phyloP scores from a whole-genome alignment of 2,888 invertebrate genomes.

The Creontiades dilutus region DNA sequence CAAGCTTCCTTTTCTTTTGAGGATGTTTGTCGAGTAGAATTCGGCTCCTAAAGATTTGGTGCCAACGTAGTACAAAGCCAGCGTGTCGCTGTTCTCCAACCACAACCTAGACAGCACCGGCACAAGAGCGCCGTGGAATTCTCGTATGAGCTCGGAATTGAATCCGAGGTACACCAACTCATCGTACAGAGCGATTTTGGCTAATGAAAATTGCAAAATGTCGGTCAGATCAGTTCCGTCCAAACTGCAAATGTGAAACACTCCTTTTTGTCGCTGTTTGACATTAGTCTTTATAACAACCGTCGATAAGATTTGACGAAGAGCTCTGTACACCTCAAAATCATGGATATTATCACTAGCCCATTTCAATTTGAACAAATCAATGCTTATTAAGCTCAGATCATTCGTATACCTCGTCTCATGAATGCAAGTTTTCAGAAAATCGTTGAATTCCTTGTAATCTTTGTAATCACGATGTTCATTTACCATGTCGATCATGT shows the following conservation, averaged over 20 bases:
- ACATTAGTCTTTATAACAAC: background rate
- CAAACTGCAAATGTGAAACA: constrained; percentile 28
- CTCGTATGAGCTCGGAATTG: background rate
- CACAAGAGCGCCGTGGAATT: background rate
- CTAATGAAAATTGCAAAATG: constrained; percentile 3
- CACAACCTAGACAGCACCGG: background rate
- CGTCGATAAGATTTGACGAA: background rate
- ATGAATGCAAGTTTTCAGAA: background rate
- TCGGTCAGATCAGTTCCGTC: constrained; percentile 13
- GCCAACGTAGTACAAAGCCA: constrained; percentile 5
- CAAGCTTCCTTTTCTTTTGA: background rate
- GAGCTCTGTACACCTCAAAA: constrained; percentile 19
- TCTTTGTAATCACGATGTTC: background rate
- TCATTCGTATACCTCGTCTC: background rate
- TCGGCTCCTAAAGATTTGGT: constrained; percentile 2
- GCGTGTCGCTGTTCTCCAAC: background rate
- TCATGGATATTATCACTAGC: background rate
- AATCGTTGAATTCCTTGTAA: background rate
- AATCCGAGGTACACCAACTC: background rate
- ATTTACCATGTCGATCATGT: constrained; percentile 28
- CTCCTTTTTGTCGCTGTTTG: background rate
- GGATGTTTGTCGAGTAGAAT: constrained; percentile 14
- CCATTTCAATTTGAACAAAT: constrained; percentile 19
- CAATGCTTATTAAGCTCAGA: background rate
- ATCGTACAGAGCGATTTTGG: background rate